Base-by-base conservation (phyloP, 2,113 vertebrate species). In the Ovis aries region DNA sequence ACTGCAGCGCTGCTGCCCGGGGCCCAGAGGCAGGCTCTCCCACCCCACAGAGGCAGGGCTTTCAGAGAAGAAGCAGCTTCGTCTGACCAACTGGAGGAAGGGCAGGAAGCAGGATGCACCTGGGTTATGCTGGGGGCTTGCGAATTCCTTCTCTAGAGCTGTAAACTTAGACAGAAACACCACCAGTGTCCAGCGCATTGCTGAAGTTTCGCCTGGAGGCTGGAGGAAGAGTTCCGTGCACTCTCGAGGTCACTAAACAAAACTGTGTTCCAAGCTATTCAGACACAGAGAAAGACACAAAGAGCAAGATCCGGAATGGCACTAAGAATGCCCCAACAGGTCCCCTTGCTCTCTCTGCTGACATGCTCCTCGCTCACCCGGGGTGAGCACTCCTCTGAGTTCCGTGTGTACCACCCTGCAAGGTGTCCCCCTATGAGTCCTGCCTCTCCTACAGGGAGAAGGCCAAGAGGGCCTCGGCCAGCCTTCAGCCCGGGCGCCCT, bases 261-360 rank as follows among this genome's bases (percentile, higher is more conserved):
- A 96, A 52, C 17, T 3, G 36, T 15, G 6, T n/a, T 5, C 50
- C 13, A n/a, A 45, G 19, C 31, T 14, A 10, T 23, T 36, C 31
- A 36, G 88, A 71, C 25, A 27, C 3, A 43, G 53, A n/a, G 45
- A 71, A 77, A 60, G 64, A 57, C 15, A 33, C 6, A 1, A 77
- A 74, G 57, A 40, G 40, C 2, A 48, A n/a, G n/a, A 0, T 33
- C 80, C 4, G 0, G 10, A 25, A 29, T 4, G 6, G 14, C 27
- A 16, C 48, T 0, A 2, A 16, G 43, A 14, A 19, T 1, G 12
- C 52, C 31, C 17, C 5, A 2, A 3, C 7, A 59, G 27, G 2
- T 16, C 19, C 45, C 31, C 13, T 40, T 0, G 3, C 31, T 43
- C 48, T 74, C 91, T 25, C 17, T 50, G n/a, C 27, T 0, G 15